A percentile compares a stretch with the other conserved stretches of the same genome.
These are phyloP conservation scores for Noturus placidus DNA, from an alignment of 2,113 vertebrate species.

Conservation along the genomic window DNA sequence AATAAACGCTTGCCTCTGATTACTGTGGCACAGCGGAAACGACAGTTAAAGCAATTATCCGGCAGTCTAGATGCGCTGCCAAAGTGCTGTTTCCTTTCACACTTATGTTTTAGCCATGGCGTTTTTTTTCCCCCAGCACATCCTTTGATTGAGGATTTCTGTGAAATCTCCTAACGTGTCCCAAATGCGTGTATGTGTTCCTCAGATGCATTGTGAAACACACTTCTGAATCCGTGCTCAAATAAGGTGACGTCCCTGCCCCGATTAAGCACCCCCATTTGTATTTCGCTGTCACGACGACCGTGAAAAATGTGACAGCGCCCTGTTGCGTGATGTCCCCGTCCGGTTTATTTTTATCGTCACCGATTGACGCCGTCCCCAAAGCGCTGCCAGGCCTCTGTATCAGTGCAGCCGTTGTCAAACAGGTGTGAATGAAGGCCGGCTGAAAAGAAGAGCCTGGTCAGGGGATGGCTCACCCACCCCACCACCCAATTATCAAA, in stretches of 20 bases:
- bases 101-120: slow-evolving; percentile 13
- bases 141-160: slow-evolving; percentile 12
- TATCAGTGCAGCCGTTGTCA: slow-evolving; percentile 64
- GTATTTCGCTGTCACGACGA: slow-evolving; percentile 13
- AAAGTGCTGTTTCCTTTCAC: slow-evolving; percentile 34
- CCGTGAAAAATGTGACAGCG: not conserved
- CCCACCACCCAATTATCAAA: slow-evolving; percentile 69
- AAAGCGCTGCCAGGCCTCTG: slow-evolving; percentile 39
- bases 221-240: not conserved
- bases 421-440: slow-evolving; percentile 52
- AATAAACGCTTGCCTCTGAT: slow-evolving; percentile 36
- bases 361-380: slow-evolving; percentile 56
- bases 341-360: slow-evolving; percentile 64
- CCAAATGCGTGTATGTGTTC: not conserved
- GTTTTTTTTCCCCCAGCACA: not conserved
- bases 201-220: not conserved
- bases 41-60: slow-evolving; percentile 40
- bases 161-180: not conserved
- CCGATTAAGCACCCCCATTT: not conserved
- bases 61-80: slow-evolving; percentile 26
- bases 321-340: slow-evolving; percentile 12
- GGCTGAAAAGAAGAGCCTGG: slow-evolving; percentile 56
- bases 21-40: slow-evolving; percentile 24
- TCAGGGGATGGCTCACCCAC: slow-evolving; percentile 51
- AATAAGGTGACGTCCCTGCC: not conserved